These are phyloP conservation scores for Pycnomerus fuliginosus DNA, from an alignment of 2,888 invertebrate genomes.

Conservation along the genomic window DNA sequence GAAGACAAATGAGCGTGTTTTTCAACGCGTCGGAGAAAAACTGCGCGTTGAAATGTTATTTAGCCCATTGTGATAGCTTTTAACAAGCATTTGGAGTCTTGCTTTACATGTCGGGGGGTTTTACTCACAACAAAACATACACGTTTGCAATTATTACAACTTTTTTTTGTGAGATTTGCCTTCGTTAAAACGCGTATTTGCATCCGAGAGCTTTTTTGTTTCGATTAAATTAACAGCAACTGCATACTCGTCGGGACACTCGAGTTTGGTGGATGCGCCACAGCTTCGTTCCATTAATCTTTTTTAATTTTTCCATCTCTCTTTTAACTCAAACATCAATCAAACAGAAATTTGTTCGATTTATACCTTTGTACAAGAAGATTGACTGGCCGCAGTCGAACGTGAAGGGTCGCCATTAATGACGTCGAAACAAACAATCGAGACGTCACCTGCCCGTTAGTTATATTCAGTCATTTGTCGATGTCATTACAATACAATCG, in stretches of 20 bases:
- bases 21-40: constrained; percentile 34
- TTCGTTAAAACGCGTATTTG: constrained; percentile 19
- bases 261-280: constrained; percentile 6
- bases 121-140: constrained; percentile 23
- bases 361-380: constrained; percentile 7
- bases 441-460: constrained; percentile 18
- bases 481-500: no score
- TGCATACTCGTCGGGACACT: constrained; percentile 10
- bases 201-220: constrained; percentile 13
- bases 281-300: constrained; percentile 9
- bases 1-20: constrained; percentile 41
- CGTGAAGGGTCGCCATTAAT: constrained; percentile 7
- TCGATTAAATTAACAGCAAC: constrained; percentile 18
- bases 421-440: constrained; percentile 17
- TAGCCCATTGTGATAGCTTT: constrained; percentile 38
- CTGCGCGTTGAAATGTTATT: constrained; percentile 41
- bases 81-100: constrained; percentile 33
- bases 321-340: no score
- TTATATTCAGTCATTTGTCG: constrained; percentile 16
- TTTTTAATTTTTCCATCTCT: constrained; percentile 10
- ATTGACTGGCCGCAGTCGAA: constrained; percentile 4
- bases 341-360: no score
- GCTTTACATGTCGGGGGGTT: constrained; percentile 32
- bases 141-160: constrained; percentile 24
- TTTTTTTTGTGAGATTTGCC: constrained; percentile 14